phyloP scores from a whole-genome alignment of 2,888 invertebrate species.

The Orthonychiurus folsomi region DNA sequence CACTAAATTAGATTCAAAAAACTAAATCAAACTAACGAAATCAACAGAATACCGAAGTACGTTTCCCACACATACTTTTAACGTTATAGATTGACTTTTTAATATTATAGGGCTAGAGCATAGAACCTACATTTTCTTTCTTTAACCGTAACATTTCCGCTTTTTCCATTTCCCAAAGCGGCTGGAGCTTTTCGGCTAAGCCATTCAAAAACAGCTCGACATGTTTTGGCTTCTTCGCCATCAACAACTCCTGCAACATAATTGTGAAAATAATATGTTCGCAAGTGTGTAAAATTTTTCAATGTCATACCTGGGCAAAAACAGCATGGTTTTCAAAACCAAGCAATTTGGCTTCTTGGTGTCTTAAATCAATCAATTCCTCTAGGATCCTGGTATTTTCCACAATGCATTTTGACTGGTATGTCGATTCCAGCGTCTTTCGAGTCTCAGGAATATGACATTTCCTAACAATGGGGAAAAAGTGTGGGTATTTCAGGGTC shows the following conservation, averaged over 20 bases:
- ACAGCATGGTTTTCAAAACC: slow-evolving; percentile 47
- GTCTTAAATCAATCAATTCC: slow-evolving; percentile 45
- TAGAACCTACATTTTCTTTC: slow-evolving; percentile 44
- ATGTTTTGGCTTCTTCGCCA: slow-evolving; percentile 47
- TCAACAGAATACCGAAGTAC: too few relatives aligned
- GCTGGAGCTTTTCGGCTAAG: slow-evolving; percentile 44
- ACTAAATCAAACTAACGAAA: slow-evolving; percentile 8
- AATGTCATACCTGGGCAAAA: slow-evolving; percentile 44
- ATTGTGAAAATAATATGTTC: neutral
- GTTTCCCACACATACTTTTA: too few relatives aligned
- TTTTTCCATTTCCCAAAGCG: slow-evolving; percentile 45
- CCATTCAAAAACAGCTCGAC: slow-evolving; percentile 46
- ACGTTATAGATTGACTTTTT: too few relatives aligned
- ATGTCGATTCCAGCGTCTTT: slow-evolving; percentile 44
- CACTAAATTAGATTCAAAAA: slow-evolving; percentile 45
- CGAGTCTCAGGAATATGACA: slow-evolving; percentile 45
- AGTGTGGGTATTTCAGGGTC: slow-evolving; percentile 48
- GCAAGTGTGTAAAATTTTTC: neutral
- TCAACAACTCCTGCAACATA: slow-evolving; percentile 46
- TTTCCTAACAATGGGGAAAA: slow-evolving; percentile 48
- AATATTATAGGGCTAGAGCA: too few relatives aligned
- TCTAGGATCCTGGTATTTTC: slow-evolving; percentile 47
- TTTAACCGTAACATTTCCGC: slow-evolving; percentile 45
- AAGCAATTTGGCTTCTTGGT: slow-evolving; percentile 46
- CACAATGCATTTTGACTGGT: slow-evolving; percentile 46